Evolutionary conservation across 2,797 vertebrate species (phyloP).

Genomic region (Cyprinella venusta): DNA sequence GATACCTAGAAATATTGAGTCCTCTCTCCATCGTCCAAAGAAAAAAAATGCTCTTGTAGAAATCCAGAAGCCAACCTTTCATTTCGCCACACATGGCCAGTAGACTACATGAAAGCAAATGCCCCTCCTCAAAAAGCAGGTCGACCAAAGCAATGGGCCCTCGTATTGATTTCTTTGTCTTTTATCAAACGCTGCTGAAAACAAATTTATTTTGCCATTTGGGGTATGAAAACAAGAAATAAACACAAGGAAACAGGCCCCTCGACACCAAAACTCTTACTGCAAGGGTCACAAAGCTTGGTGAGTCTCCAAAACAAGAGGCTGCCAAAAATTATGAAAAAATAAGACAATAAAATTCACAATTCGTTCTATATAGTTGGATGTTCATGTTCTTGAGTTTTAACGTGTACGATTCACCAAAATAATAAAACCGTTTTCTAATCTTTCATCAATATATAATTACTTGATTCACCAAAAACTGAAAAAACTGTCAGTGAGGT

Average conservation of each 20-base stretch:
- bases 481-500: neutral
- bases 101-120: conserved; percentile 50
- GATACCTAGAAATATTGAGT: conserved; percentile 39
- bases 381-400: neutral
- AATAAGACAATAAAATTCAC: neutral
- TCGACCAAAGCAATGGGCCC: conserved; percentile 35
- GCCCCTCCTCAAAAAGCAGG: conserved; percentile 52
- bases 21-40: conserved; percentile 26
- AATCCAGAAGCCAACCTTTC: conserved; percentile 54
- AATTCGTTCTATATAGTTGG: neutral
- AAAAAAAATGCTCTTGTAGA: conserved; percentile 1
- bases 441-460: neutral
- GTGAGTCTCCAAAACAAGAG: neutral
- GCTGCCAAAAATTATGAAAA: neutral
- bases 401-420: neutral
- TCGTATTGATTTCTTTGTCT: conserved; percentile 56
- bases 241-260: conserved; percentile 29
- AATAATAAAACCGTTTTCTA: too few species aligned
- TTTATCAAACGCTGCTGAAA: conserved; percentile 58
- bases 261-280: neutral
- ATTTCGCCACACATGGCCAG: conserved; percentile 43
- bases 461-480: neutral
- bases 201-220: conserved; percentile 42
- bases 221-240: conserved; percentile 43
- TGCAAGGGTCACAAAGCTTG: conserved; percentile 1